These are phyloP conservation scores for Lepidonotus clava DNA, from an alignment of 2,888 invertebrate genomes.

Conservation along the genomic window DNA sequence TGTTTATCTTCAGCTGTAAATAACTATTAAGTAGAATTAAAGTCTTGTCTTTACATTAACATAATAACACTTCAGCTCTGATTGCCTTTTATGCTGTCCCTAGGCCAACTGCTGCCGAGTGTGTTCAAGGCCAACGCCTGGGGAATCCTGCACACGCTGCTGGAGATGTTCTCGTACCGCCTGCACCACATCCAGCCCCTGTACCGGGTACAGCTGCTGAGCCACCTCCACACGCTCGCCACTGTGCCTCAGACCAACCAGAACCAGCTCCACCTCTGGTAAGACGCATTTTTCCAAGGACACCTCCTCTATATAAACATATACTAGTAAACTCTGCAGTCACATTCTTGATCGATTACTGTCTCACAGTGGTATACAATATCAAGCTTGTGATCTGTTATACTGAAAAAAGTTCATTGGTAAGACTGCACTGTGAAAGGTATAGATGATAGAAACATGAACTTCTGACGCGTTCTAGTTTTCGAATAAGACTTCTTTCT, in stretches of 20 bases:
- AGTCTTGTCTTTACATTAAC: neutral
- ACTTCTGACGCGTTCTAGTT: too few relatives aligned
- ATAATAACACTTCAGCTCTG: neutral
- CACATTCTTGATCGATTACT: too few relatives aligned
- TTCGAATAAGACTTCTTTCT: too few relatives aligned
- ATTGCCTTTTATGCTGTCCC: too few relatives aligned
- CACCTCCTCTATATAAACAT: neutral
- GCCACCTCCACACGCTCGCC: slow-evolving; percentile 94
- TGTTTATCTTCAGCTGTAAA: neutral
- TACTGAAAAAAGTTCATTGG: too few relatives aligned
- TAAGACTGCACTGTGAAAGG: too few relatives aligned
- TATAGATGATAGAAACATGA: too few relatives aligned
- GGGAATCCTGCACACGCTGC: slow-evolving; percentile 95
- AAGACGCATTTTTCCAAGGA: neutral
- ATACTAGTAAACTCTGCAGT: too few relatives aligned
- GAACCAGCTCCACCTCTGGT: slow-evolving; percentile 95
- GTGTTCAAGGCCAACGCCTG: slow-evolving; percentile 95
- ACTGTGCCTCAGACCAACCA: slow-evolving; percentile 96
- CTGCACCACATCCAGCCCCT: slow-evolving; percentile 98
- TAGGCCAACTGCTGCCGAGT: slow-evolving; percentile 92
- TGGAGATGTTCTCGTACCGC: slow-evolving; percentile 98
- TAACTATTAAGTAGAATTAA: neutral
- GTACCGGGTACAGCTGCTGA: slow-evolving; percentile 94
- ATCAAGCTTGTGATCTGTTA: too few relatives aligned
- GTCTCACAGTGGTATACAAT: too few relatives aligned